Evolutionary conservation across 2,888 invertebrate species (phyloP).

Genomic region (Hypena proboscidalis): DNA sequence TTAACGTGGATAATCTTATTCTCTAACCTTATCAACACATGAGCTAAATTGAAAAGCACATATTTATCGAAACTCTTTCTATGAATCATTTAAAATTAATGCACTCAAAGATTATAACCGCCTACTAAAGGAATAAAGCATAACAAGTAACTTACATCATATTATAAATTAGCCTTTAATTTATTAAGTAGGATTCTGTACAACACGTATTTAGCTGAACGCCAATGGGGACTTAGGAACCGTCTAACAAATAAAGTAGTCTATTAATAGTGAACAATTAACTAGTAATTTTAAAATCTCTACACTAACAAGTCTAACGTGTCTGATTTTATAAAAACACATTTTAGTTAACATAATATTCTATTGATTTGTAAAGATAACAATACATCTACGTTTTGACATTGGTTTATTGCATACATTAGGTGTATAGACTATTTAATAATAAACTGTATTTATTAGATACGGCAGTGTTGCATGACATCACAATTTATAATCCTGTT

Average conservation of each 20-base stretch:
- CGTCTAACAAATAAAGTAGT: constrained; percentile 15
- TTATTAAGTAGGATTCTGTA: constrained; percentile 8
- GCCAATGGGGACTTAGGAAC: constrained; percentile 4
- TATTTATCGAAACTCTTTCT: background rate
- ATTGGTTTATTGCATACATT: constrained; percentile 26
- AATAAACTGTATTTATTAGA: constrained; percentile 30
- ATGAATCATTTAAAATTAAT: background rate
- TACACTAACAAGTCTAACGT: constrained; percentile 16
- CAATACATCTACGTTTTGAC: constrained; percentile 17
- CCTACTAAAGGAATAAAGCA: constrained; percentile 4
- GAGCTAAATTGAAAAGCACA: background rate
- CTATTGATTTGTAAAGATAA: constrained; percentile 27
- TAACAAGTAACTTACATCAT: background rate
- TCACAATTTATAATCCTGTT: constrained; percentile 31
- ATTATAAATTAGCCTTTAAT: constrained; percentile 7
- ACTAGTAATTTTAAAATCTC: constrained; percentile 13
- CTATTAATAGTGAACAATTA: constrained; percentile 15
- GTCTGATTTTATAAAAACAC: constrained; percentile 5
- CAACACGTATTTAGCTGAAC: constrained; percentile 1
- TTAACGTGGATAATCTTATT: background rate
- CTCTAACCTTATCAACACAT: background rate
- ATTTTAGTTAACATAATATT: constrained; percentile 13
- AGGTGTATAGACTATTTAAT: constrained; percentile 23
- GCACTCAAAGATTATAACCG: background rate
- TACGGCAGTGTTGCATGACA: constrained; percentile 52